These are phyloP conservation scores for Sphaerophoria taeniata DNA, from an alignment of 2,888 invertebrate species.

Conservation along the genomic window DNA sequence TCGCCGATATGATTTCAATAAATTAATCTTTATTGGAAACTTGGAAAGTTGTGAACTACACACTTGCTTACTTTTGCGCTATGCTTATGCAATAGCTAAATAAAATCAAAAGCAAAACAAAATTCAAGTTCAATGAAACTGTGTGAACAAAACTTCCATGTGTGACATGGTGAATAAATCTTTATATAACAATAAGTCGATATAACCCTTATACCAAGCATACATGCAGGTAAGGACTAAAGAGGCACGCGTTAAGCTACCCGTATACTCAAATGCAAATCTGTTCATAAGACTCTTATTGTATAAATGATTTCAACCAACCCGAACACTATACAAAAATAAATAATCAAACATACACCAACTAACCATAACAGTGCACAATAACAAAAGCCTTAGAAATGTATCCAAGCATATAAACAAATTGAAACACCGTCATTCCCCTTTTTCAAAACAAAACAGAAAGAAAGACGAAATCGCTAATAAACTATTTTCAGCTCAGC, in stretches of 20 bases:
- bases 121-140: too few relatives aligned
- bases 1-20: too few relatives aligned
- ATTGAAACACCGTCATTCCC: conserved; percentile 30
- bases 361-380: conserved; percentile 15
- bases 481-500: not conserved
- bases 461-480: not conserved
- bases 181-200: too few relatives aligned
- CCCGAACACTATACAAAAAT: conserved; percentile 28
- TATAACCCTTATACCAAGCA: too few relatives aligned
- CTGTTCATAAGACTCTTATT: not conserved
- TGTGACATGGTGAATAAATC: too few relatives aligned
- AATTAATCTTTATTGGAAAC: too few relatives aligned
- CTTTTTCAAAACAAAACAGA: not conserved
- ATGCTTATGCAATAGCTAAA: too few relatives aligned
- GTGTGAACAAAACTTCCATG: too few relatives aligned
- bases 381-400: conserved; percentile 1
- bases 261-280: conserved; percentile 23
- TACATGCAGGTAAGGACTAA: not conserved
- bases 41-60: too few relatives aligned
- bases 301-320: not conserved
- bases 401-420: conserved; percentile 24
- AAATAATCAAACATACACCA: conserved; percentile 2
- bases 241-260: conserved; percentile 27
- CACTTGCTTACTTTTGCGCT: too few relatives aligned
- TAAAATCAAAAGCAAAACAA: too few relatives aligned